Evolutionary conservation across 2,797 vertebrate genomes (phyloP).

Genomic region (Muscicapa striata): DNA sequence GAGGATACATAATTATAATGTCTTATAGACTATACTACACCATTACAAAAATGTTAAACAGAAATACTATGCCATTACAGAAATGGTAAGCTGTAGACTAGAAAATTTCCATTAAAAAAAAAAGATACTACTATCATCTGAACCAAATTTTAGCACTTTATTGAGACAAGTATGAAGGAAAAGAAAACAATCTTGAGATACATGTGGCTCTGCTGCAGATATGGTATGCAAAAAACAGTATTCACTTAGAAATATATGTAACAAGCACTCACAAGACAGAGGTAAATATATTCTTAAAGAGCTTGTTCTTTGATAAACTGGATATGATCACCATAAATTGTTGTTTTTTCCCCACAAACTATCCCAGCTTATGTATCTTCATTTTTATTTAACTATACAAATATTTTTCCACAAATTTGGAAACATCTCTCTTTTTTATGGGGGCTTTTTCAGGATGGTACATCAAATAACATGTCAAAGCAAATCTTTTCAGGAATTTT

Average conservation of each 20-base stretch:
- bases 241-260: not conserved
- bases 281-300: not conserved
- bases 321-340: not conserved
- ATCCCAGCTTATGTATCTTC: not conserved
- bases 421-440: not conserved
- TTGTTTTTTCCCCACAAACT: not conserved
- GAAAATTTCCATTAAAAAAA: not conserved
- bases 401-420: not conserved
- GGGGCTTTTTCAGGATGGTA: not conserved
- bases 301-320: not conserved
- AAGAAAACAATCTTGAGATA: not conserved
- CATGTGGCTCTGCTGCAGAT: not conserved
- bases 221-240: not conserved
- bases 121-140: not conserved
- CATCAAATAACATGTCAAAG: not conserved
- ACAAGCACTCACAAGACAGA: not conserved
- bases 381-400: not conserved
- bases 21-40: not conserved
- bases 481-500: not conserved
- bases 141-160: not conserved
- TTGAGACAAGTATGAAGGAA: not conserved
- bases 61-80: not conserved
- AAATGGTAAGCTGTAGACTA: not conserved
- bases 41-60: too few species aligned
- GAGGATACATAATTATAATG: not conserved